Conservation (phyloP, 1,140 invertebrate species). For the Pentalonia nigronervosa region DNA sequence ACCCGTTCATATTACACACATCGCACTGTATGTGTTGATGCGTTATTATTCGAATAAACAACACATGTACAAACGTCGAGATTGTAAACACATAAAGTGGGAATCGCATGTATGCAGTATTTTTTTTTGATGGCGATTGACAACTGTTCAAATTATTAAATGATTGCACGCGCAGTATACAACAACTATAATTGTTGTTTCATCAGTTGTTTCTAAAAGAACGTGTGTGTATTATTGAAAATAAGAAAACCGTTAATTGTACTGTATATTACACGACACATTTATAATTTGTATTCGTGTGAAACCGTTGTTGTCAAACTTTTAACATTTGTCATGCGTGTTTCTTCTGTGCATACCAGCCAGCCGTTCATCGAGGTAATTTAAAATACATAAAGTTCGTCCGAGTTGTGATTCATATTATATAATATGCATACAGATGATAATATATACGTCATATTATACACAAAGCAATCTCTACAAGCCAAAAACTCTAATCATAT, state of each 20-base stretch:
- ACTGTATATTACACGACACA: background rate
- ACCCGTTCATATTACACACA: background rate
- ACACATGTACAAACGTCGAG: background rate
- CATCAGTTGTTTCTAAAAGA: background rate
- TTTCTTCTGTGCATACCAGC: background rate
- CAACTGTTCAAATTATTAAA: conserved; percentile 34
- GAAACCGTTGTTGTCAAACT: background rate
- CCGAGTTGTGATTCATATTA: background rate
- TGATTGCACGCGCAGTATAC: too few species aligned
- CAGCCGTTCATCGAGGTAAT: conserved; percentile 4
- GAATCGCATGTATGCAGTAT: background rate
- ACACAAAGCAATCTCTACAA: background rate
- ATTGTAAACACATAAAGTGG: background rate
- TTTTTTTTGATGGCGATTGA: background rate
- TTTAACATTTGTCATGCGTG: background rate
- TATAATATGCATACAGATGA: background rate
- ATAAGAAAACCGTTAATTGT: background rate
- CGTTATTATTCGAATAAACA: background rate
- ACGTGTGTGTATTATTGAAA: background rate
- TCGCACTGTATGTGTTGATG: background rate
- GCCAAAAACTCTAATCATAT: background rate
- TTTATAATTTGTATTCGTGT: conserved; percentile 5
- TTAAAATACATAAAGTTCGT: conserved; percentile 4
- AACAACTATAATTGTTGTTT: background rate
- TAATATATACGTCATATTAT: background rate